These are phyloP conservation scores for Jordanella pulchra DNA, from an alignment of 2,797 vertebrate species.

Conservation along the genomic window DNA sequence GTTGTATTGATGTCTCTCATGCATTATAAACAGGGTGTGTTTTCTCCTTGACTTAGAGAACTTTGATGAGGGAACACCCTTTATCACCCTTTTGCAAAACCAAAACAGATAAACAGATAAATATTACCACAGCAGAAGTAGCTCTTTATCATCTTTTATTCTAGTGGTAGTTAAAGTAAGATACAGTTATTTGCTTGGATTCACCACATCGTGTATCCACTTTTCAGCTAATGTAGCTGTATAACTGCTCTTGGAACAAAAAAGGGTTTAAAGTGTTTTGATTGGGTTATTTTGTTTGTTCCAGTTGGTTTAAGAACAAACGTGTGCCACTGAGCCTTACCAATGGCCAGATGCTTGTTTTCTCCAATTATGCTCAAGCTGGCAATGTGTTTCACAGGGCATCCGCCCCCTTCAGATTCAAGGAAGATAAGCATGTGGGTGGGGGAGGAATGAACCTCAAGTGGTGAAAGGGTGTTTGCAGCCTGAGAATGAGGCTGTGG, in stretches of 20 bases:
- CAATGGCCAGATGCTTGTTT: slow-evolving; percentile 54
- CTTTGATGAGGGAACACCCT: too few relatives aligned
- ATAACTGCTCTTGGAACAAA: slow-evolving; percentile 25
- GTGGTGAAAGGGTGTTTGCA: slow-evolving; percentile 73
- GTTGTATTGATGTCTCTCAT: slow-evolving; percentile 23
- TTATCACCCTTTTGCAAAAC: slow-evolving; percentile 1
- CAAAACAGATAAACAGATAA: slow-evolving; percentile 24
- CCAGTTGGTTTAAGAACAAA: slow-evolving; percentile 59
- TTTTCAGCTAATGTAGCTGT: slow-evolving; percentile 23
- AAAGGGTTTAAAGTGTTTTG: slow-evolving; percentile 12
- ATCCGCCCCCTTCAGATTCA: slow-evolving; percentile 61
- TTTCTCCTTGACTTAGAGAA: slow-evolving; percentile 3
- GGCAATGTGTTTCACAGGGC: slow-evolving; percentile 46
- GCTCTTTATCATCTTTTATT: not conserved
- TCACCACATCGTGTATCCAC: slow-evolving; percentile 13
- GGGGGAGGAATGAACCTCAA: slow-evolving; percentile 37
- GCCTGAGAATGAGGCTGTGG: slow-evolving; percentile 64
- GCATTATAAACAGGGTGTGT: slow-evolving; percentile 23
- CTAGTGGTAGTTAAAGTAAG: slow-evolving; percentile 12
- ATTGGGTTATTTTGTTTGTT: slow-evolving; percentile 39
- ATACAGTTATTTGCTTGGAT: not conserved
- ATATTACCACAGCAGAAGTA: not conserved
- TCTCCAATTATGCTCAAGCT: slow-evolving; percentile 60
- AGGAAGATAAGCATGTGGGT: slow-evolving; percentile 50
- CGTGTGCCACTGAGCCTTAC: slow-evolving; percentile 35